phyloP scores from a whole-genome alignment of 2,797 vertebrate genomes.

The Ceyx erithaca region DNA sequence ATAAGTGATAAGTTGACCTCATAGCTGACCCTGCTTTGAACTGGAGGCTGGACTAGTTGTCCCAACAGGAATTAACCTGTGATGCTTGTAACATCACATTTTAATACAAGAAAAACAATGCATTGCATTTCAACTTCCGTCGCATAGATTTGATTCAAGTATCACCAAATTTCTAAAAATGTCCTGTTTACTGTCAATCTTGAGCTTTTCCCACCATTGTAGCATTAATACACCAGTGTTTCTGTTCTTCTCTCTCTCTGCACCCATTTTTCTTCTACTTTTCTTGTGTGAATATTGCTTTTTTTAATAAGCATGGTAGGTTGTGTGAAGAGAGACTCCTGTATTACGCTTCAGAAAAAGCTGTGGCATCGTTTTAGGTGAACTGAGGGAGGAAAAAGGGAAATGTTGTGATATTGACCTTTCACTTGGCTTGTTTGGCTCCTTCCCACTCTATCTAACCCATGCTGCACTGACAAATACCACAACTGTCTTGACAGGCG shows the following conservation, averaged over 20 bases:
- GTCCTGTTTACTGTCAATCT: not conserved
- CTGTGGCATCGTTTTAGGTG: slow-evolving; percentile 32
- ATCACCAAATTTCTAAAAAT: not conserved
- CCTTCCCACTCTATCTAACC: slow-evolving; percentile 58
- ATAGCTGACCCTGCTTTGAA: not conserved
- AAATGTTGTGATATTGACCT: slow-evolving; percentile 63
- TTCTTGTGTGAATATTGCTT: not conserved
- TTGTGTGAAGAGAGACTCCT: slow-evolving; percentile 12
- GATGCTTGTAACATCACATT: not conserved
- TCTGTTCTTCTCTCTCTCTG: not conserved
- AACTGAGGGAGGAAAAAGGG: not conserved
- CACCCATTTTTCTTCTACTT: not conserved
- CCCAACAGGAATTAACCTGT: not conserved
- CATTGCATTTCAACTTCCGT: not conserved
- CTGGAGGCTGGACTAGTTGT: not conserved
- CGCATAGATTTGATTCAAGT: not conserved
- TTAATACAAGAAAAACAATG: not conserved
- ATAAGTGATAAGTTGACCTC: not conserved
- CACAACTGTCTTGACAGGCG: slow-evolving; percentile 65
- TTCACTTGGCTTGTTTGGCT: slow-evolving; percentile 67
- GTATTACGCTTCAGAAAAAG: slow-evolving; percentile 44
- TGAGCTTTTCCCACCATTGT: not conserved
- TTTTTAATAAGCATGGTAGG: not conserved
- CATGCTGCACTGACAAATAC: slow-evolving; percentile 65
- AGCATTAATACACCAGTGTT: not conserved